These are phyloP conservation scores for Drosophila sordidapex DNA, from an alignment of 2,888 invertebrate genomes.

Conservation along the genomic window DNA sequence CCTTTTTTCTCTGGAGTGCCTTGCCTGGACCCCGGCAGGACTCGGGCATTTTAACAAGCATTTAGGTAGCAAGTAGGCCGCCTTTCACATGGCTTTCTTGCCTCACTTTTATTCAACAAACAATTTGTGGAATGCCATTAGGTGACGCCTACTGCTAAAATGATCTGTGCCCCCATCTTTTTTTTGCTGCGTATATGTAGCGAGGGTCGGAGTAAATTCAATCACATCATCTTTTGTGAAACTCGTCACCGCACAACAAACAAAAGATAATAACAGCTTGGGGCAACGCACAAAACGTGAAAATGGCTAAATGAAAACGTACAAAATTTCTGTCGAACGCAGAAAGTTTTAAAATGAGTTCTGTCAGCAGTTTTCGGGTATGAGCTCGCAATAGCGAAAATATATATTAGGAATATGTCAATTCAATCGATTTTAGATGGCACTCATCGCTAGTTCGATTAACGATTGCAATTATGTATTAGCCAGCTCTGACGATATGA, in stretches of 20 bases:
- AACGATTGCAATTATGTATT: neutral
- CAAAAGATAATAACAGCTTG: constrained; percentile 56
- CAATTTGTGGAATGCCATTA: constrained; percentile 81
- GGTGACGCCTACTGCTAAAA: constrained; percentile 75
- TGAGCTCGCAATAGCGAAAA: neutral
- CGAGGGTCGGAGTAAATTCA: constrained; percentile 59
- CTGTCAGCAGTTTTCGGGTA: constrained; percentile 2
- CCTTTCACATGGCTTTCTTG: constrained; percentile 35
- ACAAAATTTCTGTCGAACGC: constrained; percentile 29
- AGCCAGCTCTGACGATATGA: neutral
- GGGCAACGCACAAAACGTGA: constrained; percentile 24
- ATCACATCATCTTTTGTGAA: constrained; percentile 75
- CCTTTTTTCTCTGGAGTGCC: constrained; percentile 55
- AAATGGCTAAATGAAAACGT: constrained; percentile 41
- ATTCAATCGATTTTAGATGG: neutral
- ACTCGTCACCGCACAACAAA: constrained; percentile 41
- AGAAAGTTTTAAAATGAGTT: constrained; percentile 7
- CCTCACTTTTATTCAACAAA: constrained; percentile 64
- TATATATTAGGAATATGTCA: neutral
- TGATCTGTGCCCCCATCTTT: constrained; percentile 61
- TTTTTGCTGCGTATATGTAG: neutral
- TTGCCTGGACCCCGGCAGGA: constrained; percentile 35
- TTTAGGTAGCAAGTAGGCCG: constrained; percentile 44
- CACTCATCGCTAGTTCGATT: neutral
- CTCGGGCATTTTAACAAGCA: constrained; percentile 67